Evolutionary conservation across 2,797 vertebrate species (phyloP).

Genomic region (Neoniphon sammara): DNA sequence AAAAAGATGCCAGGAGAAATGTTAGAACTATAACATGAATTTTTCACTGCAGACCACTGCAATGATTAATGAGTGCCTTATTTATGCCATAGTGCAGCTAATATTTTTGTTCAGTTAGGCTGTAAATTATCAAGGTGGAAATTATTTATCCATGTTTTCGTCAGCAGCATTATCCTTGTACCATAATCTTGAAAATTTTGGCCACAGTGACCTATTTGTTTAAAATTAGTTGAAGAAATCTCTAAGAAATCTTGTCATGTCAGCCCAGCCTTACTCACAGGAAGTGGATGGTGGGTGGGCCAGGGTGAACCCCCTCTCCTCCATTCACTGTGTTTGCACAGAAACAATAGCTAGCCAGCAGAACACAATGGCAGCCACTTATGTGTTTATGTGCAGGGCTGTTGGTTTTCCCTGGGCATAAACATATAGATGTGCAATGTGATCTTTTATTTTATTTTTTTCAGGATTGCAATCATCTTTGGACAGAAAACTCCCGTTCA

Average conservation of each 20-base stretch:
- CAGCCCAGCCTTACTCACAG: slow-evolving; percentile 54
- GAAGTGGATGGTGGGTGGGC: slow-evolving; percentile 64
- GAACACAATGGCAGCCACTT: slow-evolving; percentile 41
- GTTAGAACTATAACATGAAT: not conserved
- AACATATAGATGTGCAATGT: slow-evolving; percentile 1
- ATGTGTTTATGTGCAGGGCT: slow-evolving; percentile 46
- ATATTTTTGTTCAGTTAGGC: not conserved
- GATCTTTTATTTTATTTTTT: not conserved
- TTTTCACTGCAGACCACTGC: slow-evolving; percentile 1
- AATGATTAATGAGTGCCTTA: not conserved
- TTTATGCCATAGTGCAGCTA: slow-evolving; percentile 11
- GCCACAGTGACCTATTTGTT: slow-evolving; percentile 12
- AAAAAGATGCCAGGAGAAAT: slow-evolving; percentile 5
- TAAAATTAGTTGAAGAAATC: slow-evolving; percentile 29
- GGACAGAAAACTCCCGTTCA: not conserved
- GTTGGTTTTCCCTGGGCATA: slow-evolving; percentile 34
- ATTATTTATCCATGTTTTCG: slow-evolving; percentile 11
- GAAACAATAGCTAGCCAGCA: slow-evolving; percentile 67
- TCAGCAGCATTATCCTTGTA: not conserved
- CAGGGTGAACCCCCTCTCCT: slow-evolving; percentile 42
- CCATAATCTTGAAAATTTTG: slow-evolving; percentile 1
- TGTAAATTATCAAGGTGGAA: slow-evolving; percentile 15
- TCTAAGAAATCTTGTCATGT: slow-evolving; percentile 37
- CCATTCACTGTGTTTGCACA: slow-evolving; percentile 31
- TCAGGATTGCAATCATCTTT: slow-evolving; percentile 9